phyloP scores from a whole-genome alignment of 2,113 vertebrate species.

The Crotalus tigris region DNA sequence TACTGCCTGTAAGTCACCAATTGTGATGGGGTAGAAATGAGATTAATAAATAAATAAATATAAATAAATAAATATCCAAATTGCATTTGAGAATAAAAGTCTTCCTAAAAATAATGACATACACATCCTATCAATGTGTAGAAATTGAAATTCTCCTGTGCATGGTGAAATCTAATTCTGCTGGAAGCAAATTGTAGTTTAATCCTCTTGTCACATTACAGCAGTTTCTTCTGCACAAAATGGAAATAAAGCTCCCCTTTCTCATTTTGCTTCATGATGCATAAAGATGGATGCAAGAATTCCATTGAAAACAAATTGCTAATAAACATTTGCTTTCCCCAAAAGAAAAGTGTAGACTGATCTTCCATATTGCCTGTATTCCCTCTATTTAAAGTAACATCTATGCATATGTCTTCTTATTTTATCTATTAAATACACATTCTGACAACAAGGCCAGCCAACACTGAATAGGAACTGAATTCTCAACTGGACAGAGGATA shows the following conservation, averaged over 20 bases:
- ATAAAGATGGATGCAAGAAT: constrained; percentile 13
- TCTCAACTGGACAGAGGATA: background rate
- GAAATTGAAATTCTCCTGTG: constrained; percentile 13
- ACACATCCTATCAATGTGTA: background rate
- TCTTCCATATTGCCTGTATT: background rate
- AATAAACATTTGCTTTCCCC: background rate
- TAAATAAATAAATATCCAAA: background rate
- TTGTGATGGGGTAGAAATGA: background rate
- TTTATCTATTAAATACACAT: background rate
- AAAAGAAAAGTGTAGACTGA: background rate
- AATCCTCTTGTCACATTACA: constrained; percentile 14
- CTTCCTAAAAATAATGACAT: constrained; percentile 14
- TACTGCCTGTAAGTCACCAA: background rate
- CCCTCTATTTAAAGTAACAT: background rate
- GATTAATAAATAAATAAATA: background rate
- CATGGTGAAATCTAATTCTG: constrained; percentile 34
- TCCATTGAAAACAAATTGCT: constrained; percentile 9
- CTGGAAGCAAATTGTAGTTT: background rate
- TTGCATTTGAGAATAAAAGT: constrained; percentile 30
- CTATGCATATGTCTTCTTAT: background rate
- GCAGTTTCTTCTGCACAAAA: background rate
- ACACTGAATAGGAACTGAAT: too few species aligned
- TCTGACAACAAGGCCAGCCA: background rate
- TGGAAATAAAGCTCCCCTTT: constrained; percentile 16
- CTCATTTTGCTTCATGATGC: background rate